These are phyloP conservation scores for Drosophila paramelanica DNA, from an alignment of 2,888 invertebrate genomes.

Conservation along the genomic window DNA sequence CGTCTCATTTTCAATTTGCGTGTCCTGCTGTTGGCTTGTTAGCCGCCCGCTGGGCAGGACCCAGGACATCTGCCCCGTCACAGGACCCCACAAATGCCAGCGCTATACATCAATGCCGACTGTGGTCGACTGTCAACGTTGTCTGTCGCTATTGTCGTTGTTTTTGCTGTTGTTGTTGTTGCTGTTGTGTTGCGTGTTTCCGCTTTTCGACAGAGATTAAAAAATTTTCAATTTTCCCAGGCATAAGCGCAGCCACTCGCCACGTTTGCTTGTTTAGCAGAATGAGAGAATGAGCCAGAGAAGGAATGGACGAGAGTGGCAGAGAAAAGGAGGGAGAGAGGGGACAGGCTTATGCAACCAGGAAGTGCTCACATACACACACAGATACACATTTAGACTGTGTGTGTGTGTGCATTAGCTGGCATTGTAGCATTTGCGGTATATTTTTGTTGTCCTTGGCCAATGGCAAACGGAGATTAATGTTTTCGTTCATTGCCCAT, in stretches of 20 bases:
- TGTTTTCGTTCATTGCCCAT: conserved; percentile 71
- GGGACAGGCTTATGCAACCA: conserved; percentile 33
- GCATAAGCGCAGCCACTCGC: conserved; percentile 44
- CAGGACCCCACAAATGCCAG: conserved; percentile 2
- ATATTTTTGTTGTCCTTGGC: conserved; percentile 50
- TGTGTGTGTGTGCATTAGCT: conserved; percentile 44
- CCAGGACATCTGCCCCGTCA: background rate
- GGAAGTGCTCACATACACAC: conserved; percentile 29
- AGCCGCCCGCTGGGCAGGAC: conserved; percentile 68
- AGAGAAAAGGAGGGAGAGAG: background rate
- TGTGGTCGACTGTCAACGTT: conserved; percentile 66
- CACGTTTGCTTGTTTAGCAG: conserved; percentile 56
- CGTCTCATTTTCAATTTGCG: conserved; percentile 71
- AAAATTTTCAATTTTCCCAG: conserved; percentile 69
- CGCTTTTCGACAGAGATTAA: conserved; percentile 75
- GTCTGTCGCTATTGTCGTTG: conserved; percentile 20
- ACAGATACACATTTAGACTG: conserved; percentile 10
- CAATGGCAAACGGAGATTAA: conserved; percentile 84
- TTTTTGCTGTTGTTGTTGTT: conserved; percentile 30
- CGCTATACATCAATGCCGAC: conserved; percentile 44
- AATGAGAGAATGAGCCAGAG: background rate
- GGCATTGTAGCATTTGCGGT: conserved; percentile 47
- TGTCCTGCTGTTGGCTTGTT: conserved; percentile 69
- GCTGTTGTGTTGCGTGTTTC: conserved; percentile 68
- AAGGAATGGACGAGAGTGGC: too few relatives aligned